Percentiles rank a stretch among this genome's conserved stretches.
Evolutionary conservation across 2,797 vertebrate species (phyloP).

Genomic region (Mallotus villosus): DNA sequence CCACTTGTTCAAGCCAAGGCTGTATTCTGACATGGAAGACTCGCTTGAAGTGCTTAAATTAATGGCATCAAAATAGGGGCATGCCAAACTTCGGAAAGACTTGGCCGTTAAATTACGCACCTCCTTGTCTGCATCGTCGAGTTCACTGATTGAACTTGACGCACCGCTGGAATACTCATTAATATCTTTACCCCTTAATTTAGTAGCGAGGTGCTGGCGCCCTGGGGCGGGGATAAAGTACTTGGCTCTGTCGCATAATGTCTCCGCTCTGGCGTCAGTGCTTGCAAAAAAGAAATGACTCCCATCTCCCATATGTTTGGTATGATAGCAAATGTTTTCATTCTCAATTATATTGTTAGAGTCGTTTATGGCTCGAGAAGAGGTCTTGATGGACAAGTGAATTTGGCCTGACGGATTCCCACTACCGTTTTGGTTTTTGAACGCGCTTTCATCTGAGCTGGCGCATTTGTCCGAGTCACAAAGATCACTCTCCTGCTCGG

Average conservation of each 20-base stretch:
- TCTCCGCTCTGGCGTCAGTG: slow-evolving; percentile 75
- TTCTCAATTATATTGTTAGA: slow-evolving; percentile 70
- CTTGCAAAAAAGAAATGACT: slow-evolving; percentile 81
- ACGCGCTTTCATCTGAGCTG: slow-evolving; percentile 74
- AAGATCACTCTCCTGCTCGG: slow-evolving; percentile 77
- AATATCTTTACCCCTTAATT: slow-evolving; percentile 80
- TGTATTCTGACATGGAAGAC: slow-evolving; percentile 87
- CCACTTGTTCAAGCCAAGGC: slow-evolving; percentile 86
- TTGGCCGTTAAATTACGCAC: slow-evolving; percentile 93
- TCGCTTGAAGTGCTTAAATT: slow-evolving; percentile 90
- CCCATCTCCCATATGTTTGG: slow-evolving; percentile 83
- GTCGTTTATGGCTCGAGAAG: slow-evolving; percentile 85
- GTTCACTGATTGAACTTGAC: slow-evolving; percentile 94
- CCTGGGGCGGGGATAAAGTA: slow-evolving; percentile 86
- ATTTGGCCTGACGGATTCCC: slow-evolving; percentile 76
- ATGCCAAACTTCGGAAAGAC: slow-evolving; percentile 94
- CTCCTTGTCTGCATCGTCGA: slow-evolving; percentile 97
- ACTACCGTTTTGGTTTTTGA: slow-evolving; percentile 65
- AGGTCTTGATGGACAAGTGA: slow-evolving; percentile 87
- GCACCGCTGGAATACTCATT: slow-evolving; percentile 93
- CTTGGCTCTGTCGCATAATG: slow-evolving; percentile 65
- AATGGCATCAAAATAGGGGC: slow-evolving; percentile 92
- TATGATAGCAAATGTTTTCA: slow-evolving; percentile 70
- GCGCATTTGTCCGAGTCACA: slow-evolving; percentile 74
- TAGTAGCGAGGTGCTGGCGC: slow-evolving; percentile 84